Evolutionary conservation across 2,113 vertebrate genomes (phyloP), one percentile per base, ranked within the genome.

Genomic region (Odocoileus hemionus): DNA sequence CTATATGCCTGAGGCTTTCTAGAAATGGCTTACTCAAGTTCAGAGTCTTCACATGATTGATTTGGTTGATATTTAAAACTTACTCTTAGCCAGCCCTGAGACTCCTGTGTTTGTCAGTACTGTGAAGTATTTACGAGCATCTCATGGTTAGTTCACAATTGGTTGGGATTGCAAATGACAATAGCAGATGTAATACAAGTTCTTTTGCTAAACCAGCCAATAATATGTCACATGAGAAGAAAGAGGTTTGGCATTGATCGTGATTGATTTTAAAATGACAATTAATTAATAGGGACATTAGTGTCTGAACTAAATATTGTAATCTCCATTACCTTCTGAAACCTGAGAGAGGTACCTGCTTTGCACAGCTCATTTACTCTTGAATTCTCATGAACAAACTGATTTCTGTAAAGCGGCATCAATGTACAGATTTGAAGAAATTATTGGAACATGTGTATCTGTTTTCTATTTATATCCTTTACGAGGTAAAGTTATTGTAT

Each of bases 381-480:
- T 76, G 61, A 92, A 90, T 70, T 60, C 16, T 52, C 79, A 87
- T 12, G 39, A 33, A 89, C 33, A 89, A 26, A 16, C 15, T 76
- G 23, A 94, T 28, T 96, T 39, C 50, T 95, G 14, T 86, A 97
- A 96, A 97, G 96, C 54, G 50, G 16, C 10, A 39, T 87, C 12
- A 36, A 5, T 25, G 67, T 30, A 39, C 1, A 61, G 1, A 25
- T 1, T 47, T 95, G 52, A 97, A 80, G 8, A 93, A 92, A 91
- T 88, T 57, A 23, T 21, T 94, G 96, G 87, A 97, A 94, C 3
- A 50, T 83, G 2, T 11, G 6, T 82, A 94, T 98, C 89, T 98
- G 91, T 23, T 98, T 98, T 97, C 95, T 58, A 85, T 97, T 98
- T 98, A 79, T 52, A 94, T 26, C 25, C 90, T 95, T 89, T 43